Evolutionary conservation across 2,888 invertebrate genomes (phyloP).

Genomic region (Hypena proboscidalis): DNA sequence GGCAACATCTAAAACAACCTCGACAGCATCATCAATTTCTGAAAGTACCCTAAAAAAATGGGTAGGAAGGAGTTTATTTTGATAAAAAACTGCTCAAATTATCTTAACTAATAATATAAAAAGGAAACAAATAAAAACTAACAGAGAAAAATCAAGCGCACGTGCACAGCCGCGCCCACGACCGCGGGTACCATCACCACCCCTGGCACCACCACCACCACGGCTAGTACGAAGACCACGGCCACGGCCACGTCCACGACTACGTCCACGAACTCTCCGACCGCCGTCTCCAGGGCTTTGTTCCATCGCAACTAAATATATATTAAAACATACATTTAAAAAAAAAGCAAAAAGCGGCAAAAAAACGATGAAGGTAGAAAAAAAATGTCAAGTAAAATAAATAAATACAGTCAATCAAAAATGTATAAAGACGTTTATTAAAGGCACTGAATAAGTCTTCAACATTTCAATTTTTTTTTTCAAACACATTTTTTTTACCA

Average conservation of each 20-base stretch:
- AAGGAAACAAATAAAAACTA: background rate
- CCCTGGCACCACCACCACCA: background rate
- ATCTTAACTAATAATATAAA: background rate
- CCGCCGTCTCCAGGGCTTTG: background rate
- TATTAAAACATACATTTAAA: background rate
- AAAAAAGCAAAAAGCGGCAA: background rate
- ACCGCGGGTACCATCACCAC: slow-evolving; percentile 1
- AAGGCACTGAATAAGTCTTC: no score
- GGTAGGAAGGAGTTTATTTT: background rate
- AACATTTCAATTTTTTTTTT: no score
- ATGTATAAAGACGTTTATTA: background rate
- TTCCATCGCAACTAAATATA: slow-evolving; percentile 1
- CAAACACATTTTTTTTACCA: no score
- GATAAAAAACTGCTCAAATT: background rate
- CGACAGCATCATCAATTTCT: no score
- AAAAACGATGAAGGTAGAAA: background rate
- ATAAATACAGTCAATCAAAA: no score
- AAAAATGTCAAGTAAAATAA: background rate
- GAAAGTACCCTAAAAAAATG: background rate
- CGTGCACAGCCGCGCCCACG: slow-evolving; percentile 1
- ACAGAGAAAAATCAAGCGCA: slow-evolving; percentile 2
- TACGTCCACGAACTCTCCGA: no score
- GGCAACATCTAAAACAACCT: no score
- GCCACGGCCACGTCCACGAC: slow-evolving; percentile 3
- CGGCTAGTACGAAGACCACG: background rate